Base-by-base conservation (phyloP, 1,140 invertebrate genomes). In the Pogonomyrmex californicus region DNA sequence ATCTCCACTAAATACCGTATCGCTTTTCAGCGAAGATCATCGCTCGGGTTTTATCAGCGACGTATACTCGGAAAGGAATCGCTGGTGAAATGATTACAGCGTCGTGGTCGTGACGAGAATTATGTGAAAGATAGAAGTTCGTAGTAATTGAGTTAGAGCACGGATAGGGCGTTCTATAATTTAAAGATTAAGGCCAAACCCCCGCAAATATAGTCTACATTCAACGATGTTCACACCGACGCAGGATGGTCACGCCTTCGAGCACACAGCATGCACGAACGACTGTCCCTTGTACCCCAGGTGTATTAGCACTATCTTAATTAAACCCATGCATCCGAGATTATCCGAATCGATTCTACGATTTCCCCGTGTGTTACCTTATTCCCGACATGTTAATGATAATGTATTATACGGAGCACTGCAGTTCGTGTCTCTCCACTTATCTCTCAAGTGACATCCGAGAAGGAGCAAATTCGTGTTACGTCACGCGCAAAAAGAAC, bases 271-370 rank as follows among this genome's bases (percentile, higher is more conserved):
- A 10, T 47, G 49, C 41, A 38, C 41, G n/a, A 44, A 44, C 36
- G 47, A 47, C 17, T 60, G 78, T 89, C 88, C 56, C 81, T 58
- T 56, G 36, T 58, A 56, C 58, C 47, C 23, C 70, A 23, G 75
- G 68, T 79, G 76, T 70, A 89, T 89, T 88, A 89, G 47, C 75
- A 51, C 10, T 62, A 58, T 65, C 47, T 88, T 89, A 88, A 89
- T 89, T 89, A 89, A 89, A 65, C 86, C 47, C 10, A 51, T 62
- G 51, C 70, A 83, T 41, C 17, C 54, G 23, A 76, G 73, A 68
- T 85, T 73, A 66, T 49, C 58, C 38, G 47, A 83, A 75, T 44
- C 68, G 56, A 83, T 83, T 38, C 68, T 30, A 7, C 12, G 62
- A 23, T 38, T 41, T 56, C 49, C 51, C 36, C 17, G 58, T n/a